Percentiles rank a stretch among this genome's conserved stretches.
Evolutionary conservation across 2,888 invertebrate genomes (phyloP).

Genomic region (Drosophila kanekoi): DNA sequence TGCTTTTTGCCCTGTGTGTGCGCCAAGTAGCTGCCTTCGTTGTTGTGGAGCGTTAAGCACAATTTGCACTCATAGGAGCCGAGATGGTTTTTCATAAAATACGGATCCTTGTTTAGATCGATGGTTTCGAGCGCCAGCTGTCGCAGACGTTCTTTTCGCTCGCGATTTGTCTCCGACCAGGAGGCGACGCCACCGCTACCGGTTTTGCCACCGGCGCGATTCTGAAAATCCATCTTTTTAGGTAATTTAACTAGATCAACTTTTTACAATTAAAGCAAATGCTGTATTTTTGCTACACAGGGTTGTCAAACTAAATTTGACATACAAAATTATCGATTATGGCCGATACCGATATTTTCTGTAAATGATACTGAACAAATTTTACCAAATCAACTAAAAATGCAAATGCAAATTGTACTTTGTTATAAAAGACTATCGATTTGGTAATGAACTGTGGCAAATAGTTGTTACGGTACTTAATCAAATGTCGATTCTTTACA

Average conservation of each 20-base stretch:
- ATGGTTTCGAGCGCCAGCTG: conserved; percentile 99
- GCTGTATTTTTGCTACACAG: conserved; percentile 12
- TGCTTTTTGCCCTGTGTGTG: conserved; percentile 99
- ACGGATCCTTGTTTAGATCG: conserved; percentile 99
- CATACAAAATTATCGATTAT: not conserved
- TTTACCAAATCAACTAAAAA: too few species aligned
- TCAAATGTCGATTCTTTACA: too few species aligned
- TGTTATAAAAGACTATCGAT: too few species aligned
- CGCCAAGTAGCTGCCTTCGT: conserved; percentile 99
- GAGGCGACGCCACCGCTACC: conserved; percentile 99
- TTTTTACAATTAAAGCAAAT: conserved; percentile 13
- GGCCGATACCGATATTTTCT: conserved; percentile 2
- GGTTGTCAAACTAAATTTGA: conserved; percentile 1
- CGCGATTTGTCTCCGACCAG: conserved; percentile 99
- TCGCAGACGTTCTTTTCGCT: conserved; percentile 96
- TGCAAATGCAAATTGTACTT: too few species aligned
- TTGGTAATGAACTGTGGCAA: too few species aligned
- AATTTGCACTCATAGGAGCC: conserved; percentile 99
- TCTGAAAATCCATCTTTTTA: conserved; percentile 97
- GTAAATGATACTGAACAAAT: not conserved
- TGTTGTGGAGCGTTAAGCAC: conserved; percentile 99
- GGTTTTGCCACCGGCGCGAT: conserved; percentile 99
- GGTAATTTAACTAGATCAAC: conserved; percentile 17
- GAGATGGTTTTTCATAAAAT: conserved; percentile 99
- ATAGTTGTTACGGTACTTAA: too few species aligned